Evolutionary conservation across 2,113 vertebrate genomes (phyloP).

Genomic region (Burhinus oedicnemus): DNA sequence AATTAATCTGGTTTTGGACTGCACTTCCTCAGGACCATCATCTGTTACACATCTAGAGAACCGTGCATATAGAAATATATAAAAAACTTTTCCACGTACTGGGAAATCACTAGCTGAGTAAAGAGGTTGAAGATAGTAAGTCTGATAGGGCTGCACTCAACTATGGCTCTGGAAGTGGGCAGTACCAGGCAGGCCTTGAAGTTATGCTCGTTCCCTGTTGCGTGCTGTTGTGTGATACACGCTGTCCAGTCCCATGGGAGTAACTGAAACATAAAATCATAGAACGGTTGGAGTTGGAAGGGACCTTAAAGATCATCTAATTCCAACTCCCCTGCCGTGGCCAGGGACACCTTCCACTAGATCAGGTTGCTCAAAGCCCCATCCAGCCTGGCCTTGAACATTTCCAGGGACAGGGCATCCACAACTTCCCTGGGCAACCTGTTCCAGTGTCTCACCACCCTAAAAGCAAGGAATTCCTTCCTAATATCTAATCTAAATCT

Average conservation of each 20-base stretch:
- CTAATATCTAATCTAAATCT: background rate
- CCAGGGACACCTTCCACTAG: background rate
- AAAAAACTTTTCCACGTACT: background rate
- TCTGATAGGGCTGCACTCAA: background rate
- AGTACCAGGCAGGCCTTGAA: background rate
- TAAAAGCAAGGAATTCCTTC: background rate
- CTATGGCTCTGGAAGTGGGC: fast-evolving
- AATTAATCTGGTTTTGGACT: background rate
- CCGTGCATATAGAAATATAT: background rate
- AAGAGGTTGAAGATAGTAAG: background rate
- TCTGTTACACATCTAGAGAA: background rate
- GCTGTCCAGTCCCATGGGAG: background rate
- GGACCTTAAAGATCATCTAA: background rate
- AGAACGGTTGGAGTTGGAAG: background rate
- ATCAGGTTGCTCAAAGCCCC: background rate
- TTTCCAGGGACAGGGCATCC: background rate
- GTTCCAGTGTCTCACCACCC: background rate
- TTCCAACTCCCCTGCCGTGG: background rate
- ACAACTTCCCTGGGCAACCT: background rate
- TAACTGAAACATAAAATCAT: background rate
- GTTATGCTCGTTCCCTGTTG: background rate
- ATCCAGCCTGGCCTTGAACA: background rate
- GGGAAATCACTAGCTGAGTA: background rate
- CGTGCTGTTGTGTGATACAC: background rate
- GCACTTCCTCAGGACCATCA: background rate